Evolutionary conservation across 2,113 vertebrate species (phyloP).

Genomic region (Shinisaurus crocodilurus): DNA sequence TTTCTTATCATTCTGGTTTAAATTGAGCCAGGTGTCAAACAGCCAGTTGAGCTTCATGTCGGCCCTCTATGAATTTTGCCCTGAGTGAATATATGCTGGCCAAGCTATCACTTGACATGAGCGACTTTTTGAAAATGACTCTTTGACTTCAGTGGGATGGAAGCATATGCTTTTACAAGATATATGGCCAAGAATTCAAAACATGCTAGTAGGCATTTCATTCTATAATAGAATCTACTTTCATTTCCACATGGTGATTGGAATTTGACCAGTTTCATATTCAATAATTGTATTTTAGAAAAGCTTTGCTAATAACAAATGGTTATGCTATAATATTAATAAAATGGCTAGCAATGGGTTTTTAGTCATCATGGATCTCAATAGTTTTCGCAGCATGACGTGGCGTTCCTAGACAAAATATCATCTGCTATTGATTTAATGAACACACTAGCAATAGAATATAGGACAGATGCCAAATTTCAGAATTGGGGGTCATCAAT

Average conservation of each 20-base stretch:
- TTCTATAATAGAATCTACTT: constrained; percentile 41
- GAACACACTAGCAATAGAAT: not conserved
- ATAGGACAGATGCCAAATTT: not conserved
- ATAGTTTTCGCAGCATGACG: not conserved
- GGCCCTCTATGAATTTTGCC: not conserved
- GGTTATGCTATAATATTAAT: not conserved
- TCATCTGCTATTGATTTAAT: not conserved
- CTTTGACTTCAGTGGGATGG: constrained; percentile 40
- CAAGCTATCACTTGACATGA: constrained; percentile 22
- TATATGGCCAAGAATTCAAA: constrained; percentile 50
- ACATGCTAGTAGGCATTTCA: constrained; percentile 17
- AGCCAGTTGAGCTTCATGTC: constrained; percentile 23
- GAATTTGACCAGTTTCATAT: constrained; percentile 43
- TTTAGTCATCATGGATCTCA: not conserved
- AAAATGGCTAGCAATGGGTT: not conserved
- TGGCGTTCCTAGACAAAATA: not conserved
- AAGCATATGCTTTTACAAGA: constrained; percentile 20
- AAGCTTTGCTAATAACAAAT: not conserved
- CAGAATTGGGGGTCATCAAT: not conserved
- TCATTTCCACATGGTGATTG: constrained; percentile 56
- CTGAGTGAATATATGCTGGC: constrained; percentile 1
- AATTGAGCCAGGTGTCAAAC: not conserved
- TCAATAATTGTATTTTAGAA: not conserved
- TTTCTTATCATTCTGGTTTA: not conserved
- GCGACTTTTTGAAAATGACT: constrained; percentile 14